Conservation (phyloP, 2,888 invertebrate species). For the Xanthia icteritia region DNA sequence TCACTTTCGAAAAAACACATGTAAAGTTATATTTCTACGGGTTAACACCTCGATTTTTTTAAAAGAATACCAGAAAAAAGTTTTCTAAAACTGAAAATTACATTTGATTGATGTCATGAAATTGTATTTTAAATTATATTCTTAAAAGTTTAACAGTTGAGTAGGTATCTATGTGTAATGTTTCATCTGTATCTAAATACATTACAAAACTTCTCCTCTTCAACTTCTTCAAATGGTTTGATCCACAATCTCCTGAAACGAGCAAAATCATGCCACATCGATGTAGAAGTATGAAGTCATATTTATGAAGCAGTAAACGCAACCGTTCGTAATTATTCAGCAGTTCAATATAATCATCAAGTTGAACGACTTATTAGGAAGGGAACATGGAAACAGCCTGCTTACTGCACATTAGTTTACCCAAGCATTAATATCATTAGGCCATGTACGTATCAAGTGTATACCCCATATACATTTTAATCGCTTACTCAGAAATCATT, state of each 20-base stretch:
- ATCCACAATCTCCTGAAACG: conserved; percentile 1
- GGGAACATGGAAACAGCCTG: conserved; percentile 55
- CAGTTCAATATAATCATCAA: conserved; percentile 52
- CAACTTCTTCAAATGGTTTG: neutral
- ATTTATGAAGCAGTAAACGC: conserved; percentile 34
- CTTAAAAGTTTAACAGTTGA: neutral
- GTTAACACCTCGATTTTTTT: no score
- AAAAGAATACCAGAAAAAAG: neutral
- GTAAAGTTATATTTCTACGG: neutral
- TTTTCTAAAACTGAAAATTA: no score
- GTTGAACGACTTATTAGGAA: conserved; percentile 51
- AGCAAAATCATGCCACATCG: conserved; percentile 4
- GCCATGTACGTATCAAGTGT: conserved; percentile 61
- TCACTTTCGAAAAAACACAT: neutral
- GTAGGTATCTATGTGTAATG: neutral
- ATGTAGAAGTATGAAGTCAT: conserved; percentile 23
- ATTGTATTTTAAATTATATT: neutral
- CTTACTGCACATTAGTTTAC: conserved; percentile 58
- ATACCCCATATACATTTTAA: conserved; percentile 63
- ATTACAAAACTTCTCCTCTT: neutral
- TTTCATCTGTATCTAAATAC: neutral
- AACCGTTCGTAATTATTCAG: conserved; percentile 39
- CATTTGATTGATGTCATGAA: neutral
- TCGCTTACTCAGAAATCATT: conserved; percentile 70
- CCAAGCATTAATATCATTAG: conserved; percentile 62